These are phyloP conservation scores for Caenorhabditis sp. DNA, from an alignment of 2,888 invertebrate species.

Conservation along the genomic window DNA sequence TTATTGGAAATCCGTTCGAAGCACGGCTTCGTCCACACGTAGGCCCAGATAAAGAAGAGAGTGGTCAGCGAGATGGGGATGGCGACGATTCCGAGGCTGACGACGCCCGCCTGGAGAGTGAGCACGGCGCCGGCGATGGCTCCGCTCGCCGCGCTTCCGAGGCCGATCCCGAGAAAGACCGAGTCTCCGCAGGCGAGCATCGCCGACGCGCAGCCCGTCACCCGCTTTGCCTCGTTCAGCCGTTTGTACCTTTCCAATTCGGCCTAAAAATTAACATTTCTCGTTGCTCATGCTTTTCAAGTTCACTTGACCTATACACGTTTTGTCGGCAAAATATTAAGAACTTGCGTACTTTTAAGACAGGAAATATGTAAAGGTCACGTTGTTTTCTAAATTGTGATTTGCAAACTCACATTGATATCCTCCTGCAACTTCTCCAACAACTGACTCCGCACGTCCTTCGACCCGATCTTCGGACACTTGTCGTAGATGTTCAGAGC, in stretches of 20 bases:
- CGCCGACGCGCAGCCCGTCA: conserved; percentile 67
- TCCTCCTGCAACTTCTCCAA: conserved; percentile 76
- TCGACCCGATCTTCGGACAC: conserved; percentile 76
- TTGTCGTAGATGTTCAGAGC: conserved; percentile 76
- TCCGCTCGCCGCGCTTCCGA: conserved; percentile 64
- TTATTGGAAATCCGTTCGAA: conserved; percentile 58
- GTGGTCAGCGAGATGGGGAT: conserved; percentile 75
- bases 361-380: too few relatives aligned
- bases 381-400: neutral
- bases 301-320: neutral
- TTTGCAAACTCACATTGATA: conserved; percentile 76
- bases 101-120: conserved; percentile 76
- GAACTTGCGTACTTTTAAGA: too few relatives aligned
- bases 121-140: conserved; percentile 75
- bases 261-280: conserved; percentile 72
- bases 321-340: too few relatives aligned
- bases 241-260: conserved; percentile 77
- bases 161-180: conserved; percentile 74
- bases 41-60: conserved; percentile 77
- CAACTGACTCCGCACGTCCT: conserved; percentile 68
- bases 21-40: conserved; percentile 69
- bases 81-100: conserved; percentile 76
- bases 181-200: conserved; percentile 78
- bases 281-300: neutral
- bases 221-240: conserved; percentile 76